Evolutionary conservation across 2,797 vertebrate species (phyloP), one percentile per base, ranked within the genome.

Genomic region (Sebastiscus tertius): DNA sequence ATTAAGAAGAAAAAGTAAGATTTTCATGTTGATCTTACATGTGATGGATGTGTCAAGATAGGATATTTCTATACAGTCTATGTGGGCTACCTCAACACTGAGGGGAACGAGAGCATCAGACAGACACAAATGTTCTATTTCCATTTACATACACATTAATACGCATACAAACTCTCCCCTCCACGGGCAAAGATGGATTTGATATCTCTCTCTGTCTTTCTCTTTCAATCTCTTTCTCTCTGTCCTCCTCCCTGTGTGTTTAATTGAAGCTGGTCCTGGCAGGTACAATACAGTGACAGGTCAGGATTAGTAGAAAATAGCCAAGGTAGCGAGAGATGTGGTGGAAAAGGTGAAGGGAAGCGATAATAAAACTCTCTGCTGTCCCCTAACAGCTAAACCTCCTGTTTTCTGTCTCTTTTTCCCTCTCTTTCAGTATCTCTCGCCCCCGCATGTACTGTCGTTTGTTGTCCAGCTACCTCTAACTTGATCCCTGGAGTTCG

Each of bases 281-380:
- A 72, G 33, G 14, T 66, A 58, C 26, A 34, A 26, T n/a, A 34
- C 20, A 65, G 24, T 74, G 77, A 78, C 70, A 65, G 74, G 71
- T 80, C 77, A 80, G 22, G 42, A 69, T 27, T 73, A 56, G 54
- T 60, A 18, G 36, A 70, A 80, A 72, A 73, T 80, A 69, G 62
- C 52, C 29, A 16, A n/a, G 52, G 61, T 68, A 39, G 63, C 8
- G 0, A 66, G 18, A 52, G 49, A 52, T 8, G 49, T 52, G 49
- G 22, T 66, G 34, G 29, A 58, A 10, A 46, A 56, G 14, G 64
- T 59, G 52, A 69, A 74, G 58, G 34, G 49, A 72, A 42, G 34
- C 6, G 34, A 54, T 66, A 62, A 72, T 75, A 68, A 80, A 72
- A 87, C 18, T 77, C 65, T 74, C 54, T 5, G 14, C 16, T n/a